Conservation (phyloP, 2,888 invertebrate species). For the Entomobrya proxima region DNA sequence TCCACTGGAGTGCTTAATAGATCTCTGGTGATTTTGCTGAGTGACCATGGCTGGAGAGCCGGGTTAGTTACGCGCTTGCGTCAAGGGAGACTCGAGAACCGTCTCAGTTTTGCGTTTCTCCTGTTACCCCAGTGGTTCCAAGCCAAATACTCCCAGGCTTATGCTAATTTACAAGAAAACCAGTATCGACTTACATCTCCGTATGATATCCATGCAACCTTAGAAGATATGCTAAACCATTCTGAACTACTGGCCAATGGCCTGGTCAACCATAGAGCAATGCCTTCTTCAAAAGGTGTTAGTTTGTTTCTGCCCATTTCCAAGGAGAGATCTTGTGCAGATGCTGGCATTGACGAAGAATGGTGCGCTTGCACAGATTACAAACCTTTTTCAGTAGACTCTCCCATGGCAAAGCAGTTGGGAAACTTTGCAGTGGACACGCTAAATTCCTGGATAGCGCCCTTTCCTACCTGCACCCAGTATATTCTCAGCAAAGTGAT, state of each 20-base stretch:
- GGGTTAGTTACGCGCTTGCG: constrained; percentile 77
- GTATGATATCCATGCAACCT: constrained; percentile 56
- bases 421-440: constrained; percentile 38
- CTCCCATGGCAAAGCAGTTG: not conserved
- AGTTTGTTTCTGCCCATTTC: constrained; percentile 59
- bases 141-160: constrained; percentile 37
- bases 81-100: constrained; percentile 76
- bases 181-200: constrained; percentile 55
- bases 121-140: constrained; percentile 43
- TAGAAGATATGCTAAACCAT: constrained; percentile 53
- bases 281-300: not conserved
- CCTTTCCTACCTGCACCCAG: not conserved
- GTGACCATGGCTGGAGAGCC: constrained; percentile 78
- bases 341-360: constrained; percentile 53
- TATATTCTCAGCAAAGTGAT: not conserved
- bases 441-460: constrained; percentile 39
- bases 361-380: constrained; percentile 62
- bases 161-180: constrained; percentile 51
- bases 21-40: constrained; percentile 76
- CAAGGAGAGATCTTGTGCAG: constrained; percentile 45
- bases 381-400: not conserved
- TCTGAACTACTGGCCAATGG: not conserved
- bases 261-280: not conserved
- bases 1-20: constrained; percentile 73
- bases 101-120: constrained; percentile 55